phyloP scores from a whole-genome alignment of 2,888 invertebrate genomes.

The Drosophila helvetica region DNA sequence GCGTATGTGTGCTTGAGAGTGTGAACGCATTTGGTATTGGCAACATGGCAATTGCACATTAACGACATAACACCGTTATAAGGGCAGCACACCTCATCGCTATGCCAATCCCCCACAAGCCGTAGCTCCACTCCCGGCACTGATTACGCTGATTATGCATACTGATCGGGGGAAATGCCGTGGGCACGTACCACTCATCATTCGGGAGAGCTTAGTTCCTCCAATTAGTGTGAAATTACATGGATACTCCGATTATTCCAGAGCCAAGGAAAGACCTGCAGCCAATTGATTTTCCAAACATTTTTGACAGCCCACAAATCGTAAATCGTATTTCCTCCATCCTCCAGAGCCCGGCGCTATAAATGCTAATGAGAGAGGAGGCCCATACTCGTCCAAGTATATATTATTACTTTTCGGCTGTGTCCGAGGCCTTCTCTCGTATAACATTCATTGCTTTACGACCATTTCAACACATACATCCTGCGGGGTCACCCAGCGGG shows the following conservation, averaged over 20 bases:
- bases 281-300: conserved; percentile 31
- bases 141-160: conserved; percentile 75
- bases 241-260: background rate
- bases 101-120: background rate
- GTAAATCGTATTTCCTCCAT: conserved; percentile 58
- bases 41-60: conserved; percentile 83
- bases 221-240: conserved; percentile 59
- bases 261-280: background rate
- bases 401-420: conserved; percentile 47
- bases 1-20: conserved; percentile 27
- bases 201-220: conserved; percentile 27
- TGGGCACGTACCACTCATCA: conserved; percentile 67
- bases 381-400: background rate
- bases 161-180: conserved; percentile 63
- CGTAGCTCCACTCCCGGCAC: conserved; percentile 8
- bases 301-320: conserved; percentile 47
- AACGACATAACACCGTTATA: conserved; percentile 80
- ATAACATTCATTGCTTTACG: conserved; percentile 26
- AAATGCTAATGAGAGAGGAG: conserved; percentile 66
- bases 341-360: conserved; percentile 45
- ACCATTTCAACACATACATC: conserved; percentile 31
- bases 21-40: conserved; percentile 54
- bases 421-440: conserved; percentile 2
- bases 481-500: conserved; percentile 45
- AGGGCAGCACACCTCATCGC: conserved; percentile 46